These are phyloP conservation scores for Chaetogeoica ovagalla DNA, from an alignment of 2,888 invertebrate genomes.

Conservation along the genomic window DNA sequence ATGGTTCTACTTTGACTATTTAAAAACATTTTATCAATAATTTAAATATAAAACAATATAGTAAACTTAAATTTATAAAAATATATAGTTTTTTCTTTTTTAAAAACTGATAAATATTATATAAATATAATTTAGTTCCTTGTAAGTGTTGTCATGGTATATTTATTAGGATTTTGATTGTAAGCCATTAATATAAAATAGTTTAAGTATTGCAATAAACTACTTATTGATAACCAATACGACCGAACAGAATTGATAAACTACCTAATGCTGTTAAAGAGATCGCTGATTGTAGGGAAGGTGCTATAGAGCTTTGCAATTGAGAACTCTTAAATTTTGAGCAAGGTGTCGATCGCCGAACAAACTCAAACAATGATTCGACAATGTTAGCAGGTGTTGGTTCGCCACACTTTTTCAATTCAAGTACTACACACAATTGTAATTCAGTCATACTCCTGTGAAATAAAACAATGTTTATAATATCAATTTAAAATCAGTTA, in stretches of 20 bases:
- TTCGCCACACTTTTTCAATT: slow-evolving; percentile 70
- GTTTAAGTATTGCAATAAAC: slow-evolving; percentile 1
- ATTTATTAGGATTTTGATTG: slow-evolving; percentile 30
- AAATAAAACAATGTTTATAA: slow-evolving; percentile 16
- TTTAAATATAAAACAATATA: not conserved
- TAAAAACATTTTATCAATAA: not conserved
- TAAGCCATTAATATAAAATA: slow-evolving; percentile 18
- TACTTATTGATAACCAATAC: slow-evolving; percentile 16
- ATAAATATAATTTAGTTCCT: not conserved
- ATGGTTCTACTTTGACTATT: not conserved
- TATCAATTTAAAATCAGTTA: not conserved
- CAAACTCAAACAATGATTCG: slow-evolving; percentile 73
- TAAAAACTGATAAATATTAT: not conserved
- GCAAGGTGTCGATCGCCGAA: slow-evolving; percentile 72
- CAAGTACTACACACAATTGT: slow-evolving; percentile 66
- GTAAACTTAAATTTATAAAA: not conserved
- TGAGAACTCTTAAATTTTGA: slow-evolving; percentile 58
- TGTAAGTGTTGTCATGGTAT: slow-evolving; percentile 13
- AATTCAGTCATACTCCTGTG: slow-evolving; percentile 64
- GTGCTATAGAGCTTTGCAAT: not conserved
- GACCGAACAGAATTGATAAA: slow-evolving; percentile 27
- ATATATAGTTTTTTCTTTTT: not conserved
- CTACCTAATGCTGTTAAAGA: slow-evolving; percentile 15
- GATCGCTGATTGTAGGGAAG: slow-evolving; percentile 15
- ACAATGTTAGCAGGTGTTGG: slow-evolving; percentile 80